Conservation (phyloP, 2,113 vertebrate species). For the Laticauda colubrina region DNA sequence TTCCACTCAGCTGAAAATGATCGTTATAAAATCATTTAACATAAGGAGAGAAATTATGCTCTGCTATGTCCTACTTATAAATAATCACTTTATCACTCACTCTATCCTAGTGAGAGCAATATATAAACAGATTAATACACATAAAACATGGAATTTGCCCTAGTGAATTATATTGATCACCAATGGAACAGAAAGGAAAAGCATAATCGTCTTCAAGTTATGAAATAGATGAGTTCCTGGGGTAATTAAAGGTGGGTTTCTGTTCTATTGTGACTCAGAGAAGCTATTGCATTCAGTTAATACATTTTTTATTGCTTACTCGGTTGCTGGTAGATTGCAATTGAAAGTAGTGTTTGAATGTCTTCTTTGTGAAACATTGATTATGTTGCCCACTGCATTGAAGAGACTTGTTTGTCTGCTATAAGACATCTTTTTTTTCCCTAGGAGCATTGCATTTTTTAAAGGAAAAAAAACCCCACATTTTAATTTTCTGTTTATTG, state of each 20-base stretch:
- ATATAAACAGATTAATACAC: background rate
- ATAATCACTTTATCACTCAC: background rate
- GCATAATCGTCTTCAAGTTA: constrained; percentile 25
- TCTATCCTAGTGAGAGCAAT: constrained; percentile 12
- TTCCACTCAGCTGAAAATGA: background rate
- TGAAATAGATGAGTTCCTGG: constrained; percentile 50
- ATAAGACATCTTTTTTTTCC: background rate
- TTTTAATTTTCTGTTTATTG: background rate
- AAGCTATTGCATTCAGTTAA: constrained; percentile 43
- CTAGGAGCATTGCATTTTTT: background rate
- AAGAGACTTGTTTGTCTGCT: constrained; percentile 10
- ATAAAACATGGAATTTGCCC: background rate
- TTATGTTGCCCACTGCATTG: background rate
- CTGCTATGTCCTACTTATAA: background rate
- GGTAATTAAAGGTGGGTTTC: constrained; percentile 50
- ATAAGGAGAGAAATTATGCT: background rate
- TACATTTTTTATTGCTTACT: constrained; percentile 45
- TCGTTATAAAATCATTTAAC: constrained; percentile 1
- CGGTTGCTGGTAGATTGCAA: constrained; percentile 32
- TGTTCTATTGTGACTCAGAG: constrained; percentile 52
- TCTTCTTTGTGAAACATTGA: constrained; percentile 19
- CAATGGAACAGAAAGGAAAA: constrained; percentile 36
- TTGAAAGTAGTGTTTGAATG: constrained; percentile 22
- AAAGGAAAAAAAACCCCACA: background rate
- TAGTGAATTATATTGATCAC: constrained; percentile 31